Evolutionary conservation across 2,113 vertebrate species (phyloP), one percentile per base, ranked within the genome.

Genomic region (Phainopepla nitens): DNA sequence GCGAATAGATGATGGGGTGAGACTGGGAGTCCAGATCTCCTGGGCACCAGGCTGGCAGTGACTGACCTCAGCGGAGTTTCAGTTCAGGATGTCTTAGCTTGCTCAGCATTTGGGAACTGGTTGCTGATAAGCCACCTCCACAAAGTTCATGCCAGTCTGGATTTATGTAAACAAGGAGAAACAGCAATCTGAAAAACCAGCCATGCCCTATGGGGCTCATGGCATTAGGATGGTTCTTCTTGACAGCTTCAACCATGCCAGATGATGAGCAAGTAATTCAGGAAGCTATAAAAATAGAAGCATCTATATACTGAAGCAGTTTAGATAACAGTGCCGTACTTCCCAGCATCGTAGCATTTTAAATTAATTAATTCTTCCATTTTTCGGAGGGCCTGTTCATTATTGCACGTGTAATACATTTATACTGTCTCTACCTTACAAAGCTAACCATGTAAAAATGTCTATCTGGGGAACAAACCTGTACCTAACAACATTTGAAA

Each of bases 281-380:
- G 35, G 65, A 84, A 91, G 87, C 82, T 87, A 50, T 90, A 82
- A 91, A 91, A 95, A 83, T 42, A 83, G 82, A 88, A 88, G 9
- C 41, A 58, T 87, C 39, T 84, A 31, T 71, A 25, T 57, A 36
- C 35, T 58, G 69, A 80, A 80, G 47, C 27, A 13, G 35, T 65
- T 50, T 56, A 77, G 68, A 70, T 80, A 87, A 82, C 33, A 60
- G 7, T 82, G 29, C 21, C 13, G 2, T 69, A 33, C 60, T 90
- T 85, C 39, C 54, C 62, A 92, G 44, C 50, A 65, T 91, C 25
- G 10, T 54, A 70, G 14, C 19, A 42, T 77, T 96, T 94, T 91
- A 15, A 82, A 50, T 90, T 76, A 87, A 50, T 85, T 62, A 82
- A 56, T 88, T 89, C 35, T 91, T 91, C 18, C 29, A 53, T 82